Percentiles rank a stretch among this genome's conserved stretches.
These are phyloP conservation scores for Chymomyza procnemis DNA, from an alignment of 2,888 invertebrate genomes.

Conservation along the genomic window DNA sequence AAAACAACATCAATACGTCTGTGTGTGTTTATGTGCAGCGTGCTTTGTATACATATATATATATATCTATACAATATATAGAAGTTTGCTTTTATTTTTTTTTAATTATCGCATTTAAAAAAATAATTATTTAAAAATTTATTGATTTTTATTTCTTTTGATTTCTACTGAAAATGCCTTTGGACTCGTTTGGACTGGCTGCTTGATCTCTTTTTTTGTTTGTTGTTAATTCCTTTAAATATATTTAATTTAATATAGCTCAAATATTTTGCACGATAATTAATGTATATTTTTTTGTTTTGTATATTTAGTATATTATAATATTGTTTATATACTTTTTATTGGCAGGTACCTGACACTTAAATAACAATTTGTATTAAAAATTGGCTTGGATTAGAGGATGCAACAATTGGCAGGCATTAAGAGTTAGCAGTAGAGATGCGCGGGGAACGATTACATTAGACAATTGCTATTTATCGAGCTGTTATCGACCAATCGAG, in stretches of 20 bases:
- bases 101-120: not conserved
- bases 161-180: slow-evolving; percentile 26
- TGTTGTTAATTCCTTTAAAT: slow-evolving; percentile 1
- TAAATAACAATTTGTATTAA: slow-evolving; percentile 52
- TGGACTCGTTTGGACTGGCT: slow-evolving; percentile 44
- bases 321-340: slow-evolving; percentile 1
- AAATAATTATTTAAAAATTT: slow-evolving; percentile 7
- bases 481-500: too few species aligned
- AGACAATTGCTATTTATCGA: too few species aligned
- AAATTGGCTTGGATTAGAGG: not conserved
- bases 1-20: slow-evolving; percentile 35
- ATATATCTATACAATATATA: too few species aligned
- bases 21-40: slow-evolving; percentile 16
- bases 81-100: not conserved
- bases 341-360: slow-evolving; percentile 72
- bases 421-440: not conserved
- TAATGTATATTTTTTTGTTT: not conserved
- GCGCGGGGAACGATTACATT: slow-evolving; percentile 14
- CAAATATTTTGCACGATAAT: slow-evolving; percentile 25
- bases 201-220: not conserved
- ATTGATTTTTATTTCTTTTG: slow-evolving; percentile 15
- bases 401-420: not conserved
- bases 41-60: not conserved
- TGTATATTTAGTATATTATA: not conserved
- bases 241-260: slow-evolving; percentile 9